phyloP scores from a whole-genome alignment of 2,888 invertebrate species.

The Synergus gifuensis region DNA sequence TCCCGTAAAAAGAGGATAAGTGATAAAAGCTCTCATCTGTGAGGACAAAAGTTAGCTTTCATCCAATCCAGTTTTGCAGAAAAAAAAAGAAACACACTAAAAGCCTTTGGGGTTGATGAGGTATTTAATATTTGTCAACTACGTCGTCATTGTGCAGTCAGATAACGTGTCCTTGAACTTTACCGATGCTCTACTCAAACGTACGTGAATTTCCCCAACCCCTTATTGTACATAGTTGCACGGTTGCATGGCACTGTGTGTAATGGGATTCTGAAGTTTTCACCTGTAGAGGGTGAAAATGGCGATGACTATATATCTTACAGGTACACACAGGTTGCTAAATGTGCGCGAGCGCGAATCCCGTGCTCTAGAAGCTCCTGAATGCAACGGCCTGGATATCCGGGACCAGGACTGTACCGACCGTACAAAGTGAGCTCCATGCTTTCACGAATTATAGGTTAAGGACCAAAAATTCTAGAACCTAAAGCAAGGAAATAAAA shows the following conservation, averaged over 20 bases:
- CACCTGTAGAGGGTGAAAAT: conserved; percentile 5
- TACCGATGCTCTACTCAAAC: neutral
- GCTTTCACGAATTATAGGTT: conserved; percentile 25
- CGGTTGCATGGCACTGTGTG: neutral
- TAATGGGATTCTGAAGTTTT: conserved; percentile 16
- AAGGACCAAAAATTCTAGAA: conserved; percentile 26
- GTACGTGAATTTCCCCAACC: neutral
- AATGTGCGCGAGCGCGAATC: conserved; percentile 40
- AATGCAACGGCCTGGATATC: conserved; percentile 61
- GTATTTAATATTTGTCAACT: conserved; percentile 9
- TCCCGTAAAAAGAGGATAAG: neutral
- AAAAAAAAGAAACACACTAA: neutral
- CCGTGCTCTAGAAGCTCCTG: conserved; percentile 39
- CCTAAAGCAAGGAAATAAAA: conserved; percentile 19
- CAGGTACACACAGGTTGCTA: conserved; percentile 3
- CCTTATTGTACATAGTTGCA: neutral
- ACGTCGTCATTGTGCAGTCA: neutral
- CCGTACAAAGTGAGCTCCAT: conserved; percentile 43
- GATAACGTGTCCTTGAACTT: conserved; percentile 25
- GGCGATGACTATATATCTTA: neutral
- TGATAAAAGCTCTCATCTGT: neutral
- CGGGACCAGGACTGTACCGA: conserved; percentile 50
- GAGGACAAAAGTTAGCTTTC: conserved; percentile 13
- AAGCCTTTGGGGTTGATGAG: neutral
- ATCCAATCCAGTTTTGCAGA: conserved; percentile 21